Percentiles rank a stretch among this genome's conserved stretches.
phyloP scores from a whole-genome alignment of 2,888 invertebrate genomes.

The Branchinecta sandiegonensis region DNA sequence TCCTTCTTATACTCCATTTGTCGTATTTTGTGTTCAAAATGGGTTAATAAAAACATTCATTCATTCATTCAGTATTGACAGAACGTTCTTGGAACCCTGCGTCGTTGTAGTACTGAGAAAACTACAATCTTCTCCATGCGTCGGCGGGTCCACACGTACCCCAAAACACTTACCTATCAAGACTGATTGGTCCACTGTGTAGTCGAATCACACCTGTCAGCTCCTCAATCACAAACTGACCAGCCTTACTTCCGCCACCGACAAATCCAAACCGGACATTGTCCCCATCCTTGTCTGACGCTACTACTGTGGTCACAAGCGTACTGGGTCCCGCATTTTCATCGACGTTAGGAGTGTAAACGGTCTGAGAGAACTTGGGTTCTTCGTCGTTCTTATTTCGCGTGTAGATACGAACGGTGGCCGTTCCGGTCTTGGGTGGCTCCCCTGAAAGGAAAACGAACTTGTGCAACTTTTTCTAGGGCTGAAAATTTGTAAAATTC shows the following conservation, averaged over 20 bases:
- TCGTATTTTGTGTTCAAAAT: no score
- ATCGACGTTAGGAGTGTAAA: slow-evolving; percentile 89
- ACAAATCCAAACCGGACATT: slow-evolving; percentile 78
- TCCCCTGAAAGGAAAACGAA: slow-evolving; percentile 42
- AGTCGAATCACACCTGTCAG: slow-evolving; percentile 85
- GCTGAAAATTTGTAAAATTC: no score
- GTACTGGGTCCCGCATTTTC: slow-evolving; percentile 92
- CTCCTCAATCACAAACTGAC: slow-evolving; percentile 87
- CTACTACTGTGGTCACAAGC: slow-evolving; percentile 87
- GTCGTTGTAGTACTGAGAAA: no score
- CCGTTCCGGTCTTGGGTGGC: slow-evolving; percentile 77
- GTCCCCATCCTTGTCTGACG: slow-evolving; percentile 93
- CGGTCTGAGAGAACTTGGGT: slow-evolving; percentile 90
- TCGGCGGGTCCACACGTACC: no score
- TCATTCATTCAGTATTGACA: no score
- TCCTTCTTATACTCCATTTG: no score
- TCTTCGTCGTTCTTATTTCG: slow-evolving; percentile 96
- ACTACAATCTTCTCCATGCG: no score
- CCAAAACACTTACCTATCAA: slow-evolving; percentile 43
- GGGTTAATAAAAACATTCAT: no score
- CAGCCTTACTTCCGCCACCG: slow-evolving; percentile 67
- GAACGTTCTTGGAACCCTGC: no score
- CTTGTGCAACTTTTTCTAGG: no score
- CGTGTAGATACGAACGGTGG: slow-evolving; percentile 88
- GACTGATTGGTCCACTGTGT: slow-evolving; percentile 66